Evolutionary conservation across 1,140 invertebrate genomes (phyloP).

Genomic region (Microplitis demolitor): DNA sequence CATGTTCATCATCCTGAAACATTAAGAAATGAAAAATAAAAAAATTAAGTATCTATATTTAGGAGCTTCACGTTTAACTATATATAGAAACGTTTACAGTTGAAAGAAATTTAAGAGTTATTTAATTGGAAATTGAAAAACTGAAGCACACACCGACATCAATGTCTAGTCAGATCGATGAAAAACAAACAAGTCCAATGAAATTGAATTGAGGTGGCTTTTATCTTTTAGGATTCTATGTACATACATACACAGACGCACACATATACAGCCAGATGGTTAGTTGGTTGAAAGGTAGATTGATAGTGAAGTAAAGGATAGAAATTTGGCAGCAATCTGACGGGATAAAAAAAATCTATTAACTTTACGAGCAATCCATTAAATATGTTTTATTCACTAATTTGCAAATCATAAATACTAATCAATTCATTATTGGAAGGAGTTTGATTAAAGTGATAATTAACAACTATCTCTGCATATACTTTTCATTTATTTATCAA

Average conservation of each 20-base stretch:
- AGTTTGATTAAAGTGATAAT: no score
- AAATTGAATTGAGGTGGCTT: constrained; percentile 16
- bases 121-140: constrained; percentile 17
- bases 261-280: no score
- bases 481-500: no score
- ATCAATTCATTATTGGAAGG: no score
- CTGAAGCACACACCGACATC: background rate
- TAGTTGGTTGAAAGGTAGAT: background rate
- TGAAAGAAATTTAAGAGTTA: background rate
- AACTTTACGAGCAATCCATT: background rate
- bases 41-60: constrained; percentile 12
- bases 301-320: background rate
- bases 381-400: background rate
- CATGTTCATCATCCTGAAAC: constrained; percentile 70
- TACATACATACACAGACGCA: background rate
- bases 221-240: constrained; percentile 1
- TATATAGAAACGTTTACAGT: background rate
- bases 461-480: no score
- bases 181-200: constrained; percentile 7
- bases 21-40: constrained; percentile 36
- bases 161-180: constrained; percentile 5
- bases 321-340: background rate
- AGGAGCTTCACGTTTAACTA: background rate
- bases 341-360: background rate
- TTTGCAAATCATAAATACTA: no score